phyloP scores from a whole-genome alignment of 2,113 vertebrate genomes.

The Elgaria multicarinata region DNA sequence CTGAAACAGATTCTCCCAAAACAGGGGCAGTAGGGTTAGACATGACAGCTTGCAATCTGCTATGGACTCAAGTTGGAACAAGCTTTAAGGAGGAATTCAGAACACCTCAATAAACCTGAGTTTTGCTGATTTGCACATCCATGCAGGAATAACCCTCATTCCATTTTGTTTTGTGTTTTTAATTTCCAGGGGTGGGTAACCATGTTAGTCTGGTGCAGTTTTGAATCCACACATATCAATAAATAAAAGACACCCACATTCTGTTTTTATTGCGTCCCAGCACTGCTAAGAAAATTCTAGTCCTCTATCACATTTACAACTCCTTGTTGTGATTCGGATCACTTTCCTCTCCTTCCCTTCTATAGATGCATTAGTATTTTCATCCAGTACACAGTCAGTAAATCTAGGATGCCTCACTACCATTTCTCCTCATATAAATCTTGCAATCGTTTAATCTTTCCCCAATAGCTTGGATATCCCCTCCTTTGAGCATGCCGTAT shows the following conservation, averaged over 20 bases:
- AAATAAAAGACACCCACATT: neutral
- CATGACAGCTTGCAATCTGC: no score
- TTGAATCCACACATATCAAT: neutral
- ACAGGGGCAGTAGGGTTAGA: no score
- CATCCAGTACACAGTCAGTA: neutral
- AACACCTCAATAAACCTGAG: no score
- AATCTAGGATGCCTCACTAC: slow-evolving; percentile 38
- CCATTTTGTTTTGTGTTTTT: no score
- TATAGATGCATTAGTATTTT: neutral
- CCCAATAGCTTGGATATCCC: neutral
- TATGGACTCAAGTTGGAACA: no score
- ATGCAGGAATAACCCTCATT: no score
- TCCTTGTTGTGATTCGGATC: slow-evolving; percentile 4
- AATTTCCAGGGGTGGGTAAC: no score
- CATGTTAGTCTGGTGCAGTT: no score
- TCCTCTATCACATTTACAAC: neutral
- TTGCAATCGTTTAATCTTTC: slow-evolving; percentile 43
- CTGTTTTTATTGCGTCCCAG: neutral
- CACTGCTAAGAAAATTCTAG: neutral
- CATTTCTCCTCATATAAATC: slow-evolving; percentile 23
- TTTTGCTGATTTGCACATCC: no score
- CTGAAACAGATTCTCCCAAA: no score
- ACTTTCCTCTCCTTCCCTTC: neutral
- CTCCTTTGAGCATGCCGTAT: slow-evolving; percentile 4
- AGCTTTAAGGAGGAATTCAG: no score